Percentiles rank a stretch among this genome's conserved stretches.
Conservation (phyloP, 2,797 vertebrate genomes). For the Pogoniulus pusillus region DNA sequence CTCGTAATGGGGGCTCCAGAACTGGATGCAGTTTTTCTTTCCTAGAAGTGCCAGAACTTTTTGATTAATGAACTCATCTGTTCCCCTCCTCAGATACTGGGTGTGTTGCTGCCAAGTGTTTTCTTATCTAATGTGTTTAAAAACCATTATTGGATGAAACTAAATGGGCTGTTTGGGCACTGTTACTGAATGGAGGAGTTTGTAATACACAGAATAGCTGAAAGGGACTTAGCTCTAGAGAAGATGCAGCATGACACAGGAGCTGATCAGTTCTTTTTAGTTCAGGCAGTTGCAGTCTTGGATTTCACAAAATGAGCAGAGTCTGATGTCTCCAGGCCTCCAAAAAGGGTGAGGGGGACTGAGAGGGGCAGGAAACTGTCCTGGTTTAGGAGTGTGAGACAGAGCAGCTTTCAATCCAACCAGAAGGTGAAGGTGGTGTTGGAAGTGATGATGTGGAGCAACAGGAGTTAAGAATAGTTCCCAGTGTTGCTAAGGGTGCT, state of each 20-base stretch:
- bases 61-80: not conserved
- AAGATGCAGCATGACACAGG: not conserved
- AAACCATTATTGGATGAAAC: not conserved
- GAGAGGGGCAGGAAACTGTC: not conserved
- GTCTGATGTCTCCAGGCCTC: not conserved
- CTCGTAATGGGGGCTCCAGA: too few species aligned
- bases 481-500: not conserved
- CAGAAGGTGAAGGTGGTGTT: not conserved
- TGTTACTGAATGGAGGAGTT: not conserved
- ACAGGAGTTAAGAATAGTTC: not conserved
- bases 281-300: not conserved
- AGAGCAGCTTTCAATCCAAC: not conserved
- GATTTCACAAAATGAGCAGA: not conserved
- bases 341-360: rapidly evolving
- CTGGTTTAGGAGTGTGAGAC: not conserved
- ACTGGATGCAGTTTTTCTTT: not conserved
- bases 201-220: not conserved
- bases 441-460: not conserved
- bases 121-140: not conserved
- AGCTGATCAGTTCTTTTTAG: not conserved
- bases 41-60: not conserved
- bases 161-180: not conserved
- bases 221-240: not conserved
- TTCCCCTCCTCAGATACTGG: not conserved
- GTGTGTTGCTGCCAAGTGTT: not conserved